Percentiles rank a stretch among this genome's conserved stretches.
Evolutionary conservation across 2,113 vertebrate species (phyloP).

Genomic region (Spilogale gracilis): DNA sequence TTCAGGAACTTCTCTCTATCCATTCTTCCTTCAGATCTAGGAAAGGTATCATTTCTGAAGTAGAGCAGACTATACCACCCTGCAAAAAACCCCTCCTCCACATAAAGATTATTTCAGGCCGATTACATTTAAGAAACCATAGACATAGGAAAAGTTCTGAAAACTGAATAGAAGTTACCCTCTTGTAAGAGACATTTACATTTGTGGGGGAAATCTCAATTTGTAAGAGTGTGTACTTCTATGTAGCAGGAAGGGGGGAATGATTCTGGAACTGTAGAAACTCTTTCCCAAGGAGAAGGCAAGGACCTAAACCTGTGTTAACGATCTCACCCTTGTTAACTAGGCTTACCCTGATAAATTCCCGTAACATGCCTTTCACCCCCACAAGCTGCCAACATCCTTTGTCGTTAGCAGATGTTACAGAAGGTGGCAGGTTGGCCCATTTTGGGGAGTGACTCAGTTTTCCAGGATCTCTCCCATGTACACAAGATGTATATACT

Average conservation of each 20-base stretch:
- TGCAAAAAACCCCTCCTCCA: neutral
- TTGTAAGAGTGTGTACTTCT: neutral
- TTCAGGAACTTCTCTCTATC: neutral
- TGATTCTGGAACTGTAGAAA: neutral
- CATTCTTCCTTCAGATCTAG: neutral
- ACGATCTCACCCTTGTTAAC: neutral
- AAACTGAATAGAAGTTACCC: neutral
- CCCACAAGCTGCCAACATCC: neutral
- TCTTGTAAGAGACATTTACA: neutral
- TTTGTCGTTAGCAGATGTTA: neutral
- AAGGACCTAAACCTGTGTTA: neutral
- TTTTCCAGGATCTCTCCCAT: neutral
- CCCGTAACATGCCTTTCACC: neutral
- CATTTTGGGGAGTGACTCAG: neutral
- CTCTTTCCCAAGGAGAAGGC: neutral
- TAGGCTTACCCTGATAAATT: neutral
- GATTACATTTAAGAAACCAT: neutral
- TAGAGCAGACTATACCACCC: neutral
- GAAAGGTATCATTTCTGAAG: neutral
- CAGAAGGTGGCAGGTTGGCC: neutral
- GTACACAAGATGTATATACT: neutral
- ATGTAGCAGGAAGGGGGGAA: neutral
- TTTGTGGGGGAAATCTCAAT: neutral
- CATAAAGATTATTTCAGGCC: neutral
- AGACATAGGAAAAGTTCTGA: neutral